Evolutionary conservation across 2,113 vertebrate genomes (phyloP).

Genomic region (Uropsilus gracilis): DNA sequence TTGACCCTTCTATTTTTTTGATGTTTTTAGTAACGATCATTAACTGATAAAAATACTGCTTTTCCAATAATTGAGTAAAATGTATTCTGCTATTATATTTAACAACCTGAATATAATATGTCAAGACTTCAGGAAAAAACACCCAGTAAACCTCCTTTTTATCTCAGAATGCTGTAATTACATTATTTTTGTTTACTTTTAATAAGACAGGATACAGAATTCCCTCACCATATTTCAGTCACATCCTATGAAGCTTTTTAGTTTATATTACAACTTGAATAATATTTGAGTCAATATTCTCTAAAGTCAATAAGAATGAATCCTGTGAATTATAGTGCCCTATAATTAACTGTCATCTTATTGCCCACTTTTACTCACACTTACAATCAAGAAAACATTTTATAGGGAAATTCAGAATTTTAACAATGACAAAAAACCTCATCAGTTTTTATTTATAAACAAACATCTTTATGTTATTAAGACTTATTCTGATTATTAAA

Average conservation of each 20-base stretch:
- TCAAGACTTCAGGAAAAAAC: too few species aligned
- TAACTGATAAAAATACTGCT: conserved; percentile 14
- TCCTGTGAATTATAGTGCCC: neutral
- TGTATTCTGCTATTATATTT: too few species aligned
- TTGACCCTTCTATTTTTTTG: conserved; percentile 2
- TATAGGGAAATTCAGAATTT: neutral
- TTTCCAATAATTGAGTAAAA: too few species aligned
- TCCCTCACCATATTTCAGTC: neutral
- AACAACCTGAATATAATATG: too few species aligned
- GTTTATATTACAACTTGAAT: neutral
- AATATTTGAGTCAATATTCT: neutral
- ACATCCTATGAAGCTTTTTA: neutral
- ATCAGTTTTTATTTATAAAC: neutral
- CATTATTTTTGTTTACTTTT: neutral
- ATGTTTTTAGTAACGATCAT: neutral
- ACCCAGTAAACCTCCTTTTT: neutral
- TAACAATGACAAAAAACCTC: neutral
- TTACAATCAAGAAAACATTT: conserved; percentile 1
- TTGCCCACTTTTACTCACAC: neutral
- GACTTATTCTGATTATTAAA: neutral
- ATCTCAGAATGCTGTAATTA: neutral
- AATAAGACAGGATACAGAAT: neutral
- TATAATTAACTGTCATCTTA: neutral
- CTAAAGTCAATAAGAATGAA: neutral
- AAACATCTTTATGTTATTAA: neutral